Percentiles rank a stretch among this genome's conserved stretches.
These are phyloP conservation scores for Telmatochromis brachygnathus DNA, from an alignment of 2,113 vertebrate genomes.

Conservation along the genomic window DNA sequence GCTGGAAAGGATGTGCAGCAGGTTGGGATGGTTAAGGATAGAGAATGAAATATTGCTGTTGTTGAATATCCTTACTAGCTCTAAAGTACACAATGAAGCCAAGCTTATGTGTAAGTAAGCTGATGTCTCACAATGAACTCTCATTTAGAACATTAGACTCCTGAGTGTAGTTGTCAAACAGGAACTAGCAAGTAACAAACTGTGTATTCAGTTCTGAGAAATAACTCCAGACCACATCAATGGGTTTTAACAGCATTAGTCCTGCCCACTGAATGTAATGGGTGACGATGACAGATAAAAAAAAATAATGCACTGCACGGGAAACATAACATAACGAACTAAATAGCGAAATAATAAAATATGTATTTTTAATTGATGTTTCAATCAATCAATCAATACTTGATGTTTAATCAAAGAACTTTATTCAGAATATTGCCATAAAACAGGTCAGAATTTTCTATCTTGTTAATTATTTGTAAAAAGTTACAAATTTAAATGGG, in stretches of 20 bases:
- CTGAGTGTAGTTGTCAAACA: not conserved
- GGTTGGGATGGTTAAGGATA: not conserved
- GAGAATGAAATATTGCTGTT: not conserved
- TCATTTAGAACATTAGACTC: not conserved
- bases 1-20: not conserved
- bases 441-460: no score
- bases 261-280: not conserved
- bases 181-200: not conserved
- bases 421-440: no score
- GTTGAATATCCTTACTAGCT: not conserved
- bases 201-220: not conserved
- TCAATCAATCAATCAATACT: no score
- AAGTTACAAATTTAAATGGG: no score
- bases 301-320: not conserved
- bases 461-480: no score
- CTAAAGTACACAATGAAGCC: not conserved
- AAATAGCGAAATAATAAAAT: not conserved
- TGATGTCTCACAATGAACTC: not conserved
- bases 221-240: not conserved
- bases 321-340: not conserved
- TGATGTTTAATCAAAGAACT: no score
- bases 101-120: not conserved
- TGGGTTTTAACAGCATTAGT: not conserved
- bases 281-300: not conserved
- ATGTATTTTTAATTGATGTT: no score